Evolutionary conservation across 1,140 invertebrate species (phyloP).

Genomic region (Orius laevigatus): DNA sequence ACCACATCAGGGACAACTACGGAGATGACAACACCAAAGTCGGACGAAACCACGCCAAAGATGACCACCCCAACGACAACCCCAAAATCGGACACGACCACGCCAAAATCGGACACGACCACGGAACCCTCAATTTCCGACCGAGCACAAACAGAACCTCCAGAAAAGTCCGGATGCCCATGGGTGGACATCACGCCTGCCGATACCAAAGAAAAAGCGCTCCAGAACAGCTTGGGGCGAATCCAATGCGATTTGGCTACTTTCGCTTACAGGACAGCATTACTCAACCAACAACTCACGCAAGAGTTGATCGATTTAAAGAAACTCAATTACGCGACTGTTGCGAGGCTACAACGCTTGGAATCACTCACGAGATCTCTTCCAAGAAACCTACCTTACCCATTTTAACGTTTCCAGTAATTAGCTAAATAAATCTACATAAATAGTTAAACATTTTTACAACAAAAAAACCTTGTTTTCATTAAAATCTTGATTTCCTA

Average conservation of each 20-base stretch:
- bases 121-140: neutral
- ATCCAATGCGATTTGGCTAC: constrained; percentile 12
- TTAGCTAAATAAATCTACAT: too few relatives aligned
- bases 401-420: too few relatives aligned
- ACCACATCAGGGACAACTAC: neutral
- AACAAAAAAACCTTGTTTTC: too few relatives aligned
- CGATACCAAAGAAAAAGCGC: constrained; percentile 3
- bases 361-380: constrained; percentile 11
- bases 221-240: constrained; percentile 5
- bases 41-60: neutral
- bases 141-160: neutral
- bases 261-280: neutral
- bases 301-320: constrained; percentile 12
- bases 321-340: constrained; percentile 13
- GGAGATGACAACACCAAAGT: constrained; percentile 1
- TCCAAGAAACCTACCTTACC: constrained; percentile 1
- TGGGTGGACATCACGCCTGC: neutral
- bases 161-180: constrained; percentile 3
- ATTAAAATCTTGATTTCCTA: too few relatives aligned
- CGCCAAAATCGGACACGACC: neutral
- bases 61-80: too few relatives aligned
- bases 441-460: too few relatives aligned
- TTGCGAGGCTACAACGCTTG: constrained; percentile 11
- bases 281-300: constrained; percentile 7
- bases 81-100: too few relatives aligned